These are phyloP conservation scores for Prionailurus bengalensis DNA, from an alignment of 2,113 vertebrate species.

Conservation along the genomic window DNA sequence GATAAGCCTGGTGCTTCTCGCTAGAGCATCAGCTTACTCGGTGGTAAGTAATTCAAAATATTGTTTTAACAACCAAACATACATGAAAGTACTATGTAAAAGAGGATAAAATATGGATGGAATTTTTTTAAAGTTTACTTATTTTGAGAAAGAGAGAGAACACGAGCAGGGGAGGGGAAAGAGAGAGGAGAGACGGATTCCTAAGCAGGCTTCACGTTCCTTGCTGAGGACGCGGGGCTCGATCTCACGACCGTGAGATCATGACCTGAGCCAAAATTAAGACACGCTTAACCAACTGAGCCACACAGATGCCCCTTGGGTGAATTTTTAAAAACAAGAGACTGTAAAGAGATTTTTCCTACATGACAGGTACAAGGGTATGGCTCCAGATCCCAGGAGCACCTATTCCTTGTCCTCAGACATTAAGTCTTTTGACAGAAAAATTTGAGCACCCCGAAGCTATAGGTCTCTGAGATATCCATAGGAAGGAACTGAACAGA, in stretches of 20 bases:
- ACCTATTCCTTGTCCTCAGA: not conserved
- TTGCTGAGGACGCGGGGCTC: too few species aligned
- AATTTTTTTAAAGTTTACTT: not conserved
- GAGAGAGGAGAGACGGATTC: too few species aligned
- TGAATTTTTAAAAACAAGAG: slow-evolving; percentile 11
- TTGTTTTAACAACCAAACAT: not conserved
- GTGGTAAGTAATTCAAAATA: not conserved
- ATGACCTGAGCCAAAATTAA: too few species aligned
- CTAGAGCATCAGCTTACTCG: not conserved
- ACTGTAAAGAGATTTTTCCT: not conserved
- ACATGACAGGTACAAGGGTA: not conserved
- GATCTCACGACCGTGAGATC: too few species aligned
- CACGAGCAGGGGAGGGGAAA: too few species aligned
- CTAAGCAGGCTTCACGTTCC: too few species aligned
- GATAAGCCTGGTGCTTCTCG: not conserved
- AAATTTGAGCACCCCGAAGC: not conserved
- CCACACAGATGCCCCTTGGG: too few species aligned
- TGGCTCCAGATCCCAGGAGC: not conserved
- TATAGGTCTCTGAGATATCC: not conserved
- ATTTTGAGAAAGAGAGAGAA: too few species aligned
- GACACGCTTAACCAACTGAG: too few species aligned
- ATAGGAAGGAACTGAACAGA: not conserved
- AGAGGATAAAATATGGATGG: not conserved
- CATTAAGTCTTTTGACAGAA: not conserved
- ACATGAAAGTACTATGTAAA: not conserved